Evolutionary conservation across 2,113 vertebrate genomes (phyloP).

Genomic region (Halcyon senegalensis): DNA sequence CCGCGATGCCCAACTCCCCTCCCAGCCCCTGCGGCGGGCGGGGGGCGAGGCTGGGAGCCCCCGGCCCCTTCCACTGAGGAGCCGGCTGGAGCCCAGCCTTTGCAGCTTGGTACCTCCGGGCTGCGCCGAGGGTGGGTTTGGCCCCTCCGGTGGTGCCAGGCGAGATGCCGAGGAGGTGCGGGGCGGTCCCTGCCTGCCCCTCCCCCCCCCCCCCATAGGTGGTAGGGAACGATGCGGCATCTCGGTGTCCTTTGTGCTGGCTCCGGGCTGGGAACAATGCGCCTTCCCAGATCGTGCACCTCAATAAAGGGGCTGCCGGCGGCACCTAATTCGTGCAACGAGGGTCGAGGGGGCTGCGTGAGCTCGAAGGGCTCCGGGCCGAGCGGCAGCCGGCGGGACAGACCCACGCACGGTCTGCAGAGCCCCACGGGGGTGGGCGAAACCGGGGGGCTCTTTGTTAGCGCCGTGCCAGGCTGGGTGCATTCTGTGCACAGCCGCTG

Average conservation of each 20-base stretch:
- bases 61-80: not conserved
- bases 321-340: not conserved
- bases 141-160: not conserved
- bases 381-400: not conserved
- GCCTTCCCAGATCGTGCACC: not conserved
- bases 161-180: not conserved
- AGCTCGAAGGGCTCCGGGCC: not conserved
- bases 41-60: not conserved
- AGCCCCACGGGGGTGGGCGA: not conserved
- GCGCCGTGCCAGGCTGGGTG: not conserved
- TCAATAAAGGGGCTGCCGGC: not conserved
- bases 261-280: conserved; percentile 17
- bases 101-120: not conserved
- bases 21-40: not conserved
- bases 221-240: not conserved
- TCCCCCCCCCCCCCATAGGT: not conserved
- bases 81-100: not conserved
- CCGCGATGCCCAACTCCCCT: not conserved
- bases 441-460: conserved; percentile 28
- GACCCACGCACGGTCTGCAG: not conserved
- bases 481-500: not conserved
- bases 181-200: not conserved
- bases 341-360: no score
- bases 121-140: not conserved
- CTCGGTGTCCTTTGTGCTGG: conserved; percentile 37